phyloP scores from a whole-genome alignment of 2,888 invertebrate genomes.

The Neocrepidodera transversa region DNA sequence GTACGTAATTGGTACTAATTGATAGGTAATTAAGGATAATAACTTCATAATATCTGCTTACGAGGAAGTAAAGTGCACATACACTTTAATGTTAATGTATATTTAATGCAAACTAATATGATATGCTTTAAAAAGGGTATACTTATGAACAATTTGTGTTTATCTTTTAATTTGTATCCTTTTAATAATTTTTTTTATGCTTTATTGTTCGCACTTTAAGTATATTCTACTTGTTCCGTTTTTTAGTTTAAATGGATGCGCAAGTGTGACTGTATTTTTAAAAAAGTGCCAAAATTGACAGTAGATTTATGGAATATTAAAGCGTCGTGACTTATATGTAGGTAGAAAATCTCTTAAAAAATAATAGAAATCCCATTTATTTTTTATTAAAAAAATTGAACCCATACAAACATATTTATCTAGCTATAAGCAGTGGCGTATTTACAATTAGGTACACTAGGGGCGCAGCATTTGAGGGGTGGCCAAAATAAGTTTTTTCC shows the following conservation, averaged over 20 bases:
- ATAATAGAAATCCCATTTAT: no score
- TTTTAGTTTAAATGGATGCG: neutral
- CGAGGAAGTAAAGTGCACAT: conserved; percentile 12
- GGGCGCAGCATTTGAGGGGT: no score
- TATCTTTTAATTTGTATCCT: neutral
- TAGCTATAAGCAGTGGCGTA: no score
- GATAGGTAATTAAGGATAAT: conserved; percentile 29
- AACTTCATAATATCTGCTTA: conserved; percentile 25
- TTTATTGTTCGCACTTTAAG: neutral
- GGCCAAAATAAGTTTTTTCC: no score
- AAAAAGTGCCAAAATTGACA: no score
- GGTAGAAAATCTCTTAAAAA: no score
- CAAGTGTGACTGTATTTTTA: no score
- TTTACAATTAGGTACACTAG: no score
- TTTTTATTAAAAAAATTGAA: no score
- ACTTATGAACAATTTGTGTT: conserved; percentile 3
- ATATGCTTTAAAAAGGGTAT: conserved; percentile 13
- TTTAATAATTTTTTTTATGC: neutral
- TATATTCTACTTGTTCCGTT: neutral
- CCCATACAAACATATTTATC: no score
- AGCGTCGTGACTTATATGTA: no score
- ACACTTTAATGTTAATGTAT: conserved; percentile 11
- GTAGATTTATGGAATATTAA: no score
- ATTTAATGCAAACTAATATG: conserved; percentile 11
- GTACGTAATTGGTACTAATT: conserved; percentile 32